Conservation (phyloP, 2,113 vertebrate species). For the Ornithorhynchus anatinus region DNA sequence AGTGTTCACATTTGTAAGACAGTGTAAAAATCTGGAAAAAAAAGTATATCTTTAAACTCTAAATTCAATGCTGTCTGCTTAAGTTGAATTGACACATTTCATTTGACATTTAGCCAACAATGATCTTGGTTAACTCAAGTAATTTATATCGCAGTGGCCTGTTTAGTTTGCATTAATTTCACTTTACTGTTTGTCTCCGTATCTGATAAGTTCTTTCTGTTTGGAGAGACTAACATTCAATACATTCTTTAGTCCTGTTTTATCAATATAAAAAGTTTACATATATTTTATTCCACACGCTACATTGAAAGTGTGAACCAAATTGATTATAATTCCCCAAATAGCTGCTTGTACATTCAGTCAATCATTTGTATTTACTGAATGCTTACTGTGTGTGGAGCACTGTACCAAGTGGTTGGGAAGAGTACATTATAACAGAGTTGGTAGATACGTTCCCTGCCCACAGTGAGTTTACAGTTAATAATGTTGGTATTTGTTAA, state of each 20-base stretch:
- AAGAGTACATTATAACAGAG: no score
- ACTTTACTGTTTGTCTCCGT: slow-evolving; percentile 44
- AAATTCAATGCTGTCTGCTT: slow-evolving; percentile 47
- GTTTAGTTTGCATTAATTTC: slow-evolving; percentile 67
- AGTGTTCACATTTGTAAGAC: neutral
- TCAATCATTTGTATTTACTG: no score
- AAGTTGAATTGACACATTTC: slow-evolving; percentile 59
- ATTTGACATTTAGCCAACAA: slow-evolving; percentile 62
- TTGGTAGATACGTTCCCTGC: no score
- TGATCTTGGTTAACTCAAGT: slow-evolving; percentile 46
- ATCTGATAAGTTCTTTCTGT: slow-evolving; percentile 40
- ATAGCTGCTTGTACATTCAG: slow-evolving; percentile 50
- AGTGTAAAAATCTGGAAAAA: slow-evolving; percentile 29
- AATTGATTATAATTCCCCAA: slow-evolving; percentile 64
- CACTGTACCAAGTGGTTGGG: no score
- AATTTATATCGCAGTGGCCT: slow-evolving; percentile 47
- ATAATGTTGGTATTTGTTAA: no score
- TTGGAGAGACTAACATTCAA: slow-evolving; percentile 49
- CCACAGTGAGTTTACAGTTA: no score
- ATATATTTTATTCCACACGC: slow-evolving; percentile 52
- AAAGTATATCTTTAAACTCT: slow-evolving; percentile 52
- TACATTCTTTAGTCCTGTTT: slow-evolving; percentile 43
- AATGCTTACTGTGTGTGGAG: no score
- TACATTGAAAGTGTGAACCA: slow-evolving; percentile 47
- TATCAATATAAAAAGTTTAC: slow-evolving; percentile 66